Evolutionary conservation across 2,888 invertebrate species (phyloP).

Genomic region (Eristalinus sepulchralis): DNA sequence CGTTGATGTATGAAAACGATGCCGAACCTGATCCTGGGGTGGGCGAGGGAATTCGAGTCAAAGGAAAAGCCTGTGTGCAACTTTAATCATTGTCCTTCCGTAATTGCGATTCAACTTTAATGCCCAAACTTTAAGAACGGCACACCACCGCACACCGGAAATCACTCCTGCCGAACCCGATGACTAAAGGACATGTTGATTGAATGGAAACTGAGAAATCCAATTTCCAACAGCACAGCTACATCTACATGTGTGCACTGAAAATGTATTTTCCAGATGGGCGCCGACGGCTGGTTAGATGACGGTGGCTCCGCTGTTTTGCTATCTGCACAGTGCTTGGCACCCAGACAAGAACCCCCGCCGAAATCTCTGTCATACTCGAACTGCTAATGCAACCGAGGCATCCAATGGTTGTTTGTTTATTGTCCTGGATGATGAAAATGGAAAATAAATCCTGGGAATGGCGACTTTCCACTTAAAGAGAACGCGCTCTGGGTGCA

Average conservation of each 20-base stretch:
- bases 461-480: neutral
- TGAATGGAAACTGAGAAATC: constrained; percentile 27
- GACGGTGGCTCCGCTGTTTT: neutral
- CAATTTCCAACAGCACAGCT: neutral
- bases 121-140: neutral
- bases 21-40: neutral
- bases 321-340: neutral
- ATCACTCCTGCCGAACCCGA: neutral
- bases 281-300: neutral
- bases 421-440: constrained; percentile 17
- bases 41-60: neutral
- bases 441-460: neutral
- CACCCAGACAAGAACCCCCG: neutral
- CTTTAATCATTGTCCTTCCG: neutral
- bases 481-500: neutral
- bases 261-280: neutral
- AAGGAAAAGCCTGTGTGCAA: constrained; percentile 1
- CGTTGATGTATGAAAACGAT: constrained; percentile 8
- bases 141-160: neutral
- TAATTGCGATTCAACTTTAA: constrained; percentile 1
- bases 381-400: neutral
- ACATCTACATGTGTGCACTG: neutral
- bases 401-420: neutral
- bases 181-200: constrained; percentile 24
- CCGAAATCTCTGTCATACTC: neutral